phyloP scores from a whole-genome alignment of 2,113 vertebrate species.

The Platysternon megacephalum region DNA sequence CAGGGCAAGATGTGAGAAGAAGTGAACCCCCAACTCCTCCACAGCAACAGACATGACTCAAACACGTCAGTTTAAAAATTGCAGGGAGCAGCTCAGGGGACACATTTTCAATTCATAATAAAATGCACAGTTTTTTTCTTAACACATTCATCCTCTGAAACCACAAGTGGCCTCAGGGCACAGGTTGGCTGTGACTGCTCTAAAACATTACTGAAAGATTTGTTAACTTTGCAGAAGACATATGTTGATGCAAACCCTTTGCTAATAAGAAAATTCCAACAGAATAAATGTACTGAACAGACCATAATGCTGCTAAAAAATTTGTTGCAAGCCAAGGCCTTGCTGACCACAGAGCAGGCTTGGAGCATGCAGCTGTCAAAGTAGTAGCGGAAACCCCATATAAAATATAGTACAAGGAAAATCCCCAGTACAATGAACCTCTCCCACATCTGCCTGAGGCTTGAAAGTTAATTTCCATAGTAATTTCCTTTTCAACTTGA shows the following conservation, averaged over 20 bases:
- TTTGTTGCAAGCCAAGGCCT: slow-evolving; percentile 9
- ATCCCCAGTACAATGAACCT: slow-evolving; percentile 49
- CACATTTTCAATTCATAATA: too few species aligned
- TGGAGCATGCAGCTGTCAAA: background rate
- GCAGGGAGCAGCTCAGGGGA: too few species aligned
- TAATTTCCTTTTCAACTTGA: slow-evolving; percentile 71
- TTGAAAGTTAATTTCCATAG: slow-evolving; percentile 72
- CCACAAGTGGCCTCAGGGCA: too few species aligned
- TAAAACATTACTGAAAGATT: slow-evolving; percentile 60
- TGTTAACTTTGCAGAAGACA: slow-evolving; percentile 36
- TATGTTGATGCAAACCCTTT: slow-evolving; percentile 57
- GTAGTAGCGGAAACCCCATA: slow-evolving; percentile 51
- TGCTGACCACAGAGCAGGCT: background rate
- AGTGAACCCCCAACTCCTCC: too few species aligned
- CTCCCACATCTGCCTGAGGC: slow-evolving; percentile 61
- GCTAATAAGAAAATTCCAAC: too few species aligned
- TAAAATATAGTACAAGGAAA: slow-evolving; percentile 33
- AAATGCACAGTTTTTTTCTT: too few species aligned
- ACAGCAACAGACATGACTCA: too few species aligned
- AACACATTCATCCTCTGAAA: too few species aligned
- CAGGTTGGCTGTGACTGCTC: background rate
- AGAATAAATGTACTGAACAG: too few species aligned
- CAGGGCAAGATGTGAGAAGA: too few species aligned
- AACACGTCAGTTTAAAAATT: too few species aligned
- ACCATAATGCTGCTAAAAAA: background rate